Evolutionary conservation across 2,888 invertebrate species (phyloP), one percentile per base, ranked within the genome.

Genomic region (Sympetrum striolatum): DNA sequence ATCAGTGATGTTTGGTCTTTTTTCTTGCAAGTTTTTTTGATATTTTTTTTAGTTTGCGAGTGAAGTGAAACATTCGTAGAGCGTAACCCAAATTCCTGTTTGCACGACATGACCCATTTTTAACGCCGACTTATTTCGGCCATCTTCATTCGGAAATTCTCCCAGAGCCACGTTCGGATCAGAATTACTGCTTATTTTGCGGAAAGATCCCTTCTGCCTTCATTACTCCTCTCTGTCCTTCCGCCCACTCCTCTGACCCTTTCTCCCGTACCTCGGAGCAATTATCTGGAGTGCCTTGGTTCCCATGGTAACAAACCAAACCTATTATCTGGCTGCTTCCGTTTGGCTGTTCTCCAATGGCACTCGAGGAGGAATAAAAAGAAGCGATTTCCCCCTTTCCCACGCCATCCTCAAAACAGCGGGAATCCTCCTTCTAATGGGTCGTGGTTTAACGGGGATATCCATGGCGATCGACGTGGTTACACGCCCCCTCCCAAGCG

Each of bases 301-400:
- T 60, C 25, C 86, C 86, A 86, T 86, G 86, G 86, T 60, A 64
- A 86, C 86, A 86, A 86, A 60, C 86, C 86, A 86, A 60, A 58
- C 86, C 86, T 64, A 86, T 86, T 64, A 86, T 64, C 35, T 37
- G 86, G 60, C 86, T 86, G 58, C 60, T 86, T 86, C 60, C 86
- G 86, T 86, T 86, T 64, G 86, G 60, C 39, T 86, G 58, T 22
- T 80, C 80, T 37, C 80, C 80, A 37, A 39, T 44, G 39, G 39
- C 80, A 80, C 80, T 80, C 80, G 80, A 25, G 44, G 31, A 39
- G 39, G 37, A 4, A 18, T 12, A 48, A 10, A 44, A 48, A 3
- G 48, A 25, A 44, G 22, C 15, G 37, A 80, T n/a, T n/a, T 18
- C 80, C 80, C 44, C 22, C 4, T 39, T n/a, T 35, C 80, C 37